Evolutionary conservation across 2,888 invertebrate genomes (phyloP), one percentile per base, ranked within the genome.

Genomic region (Agrotis segetum): DNA sequence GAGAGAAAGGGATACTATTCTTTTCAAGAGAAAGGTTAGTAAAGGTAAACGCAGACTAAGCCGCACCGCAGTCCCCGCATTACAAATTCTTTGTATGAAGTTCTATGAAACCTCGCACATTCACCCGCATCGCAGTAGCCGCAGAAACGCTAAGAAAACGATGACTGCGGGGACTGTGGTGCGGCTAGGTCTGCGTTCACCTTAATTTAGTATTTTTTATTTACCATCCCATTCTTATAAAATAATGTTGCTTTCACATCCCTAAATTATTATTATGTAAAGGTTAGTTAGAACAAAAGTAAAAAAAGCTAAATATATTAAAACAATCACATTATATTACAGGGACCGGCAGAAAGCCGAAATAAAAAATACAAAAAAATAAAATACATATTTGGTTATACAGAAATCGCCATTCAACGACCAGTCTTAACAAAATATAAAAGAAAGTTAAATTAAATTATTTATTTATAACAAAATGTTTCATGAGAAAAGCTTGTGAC

Each of bases 321-420:
- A 72, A 52, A 72, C 19, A 75, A 64, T 80, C 76, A 77, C 64
- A 64, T 58, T 76, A 76, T 76, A 68, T 58, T 81, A 78, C 66
- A 73, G 14, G 46, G 7, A 24, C 13, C n/a, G 58, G 58, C 58
- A 66, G 19, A 67, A 55, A 34, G 53, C 71, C 67, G 40, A 52
- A 21, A 50, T 5, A 44, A 71, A 70, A 53, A 71, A 40, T 61
- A 65, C 63, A 49, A 29, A 40, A 71, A 80, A 46, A 67, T 56
- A 61, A 47, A 60, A 61, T 76, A 77, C 11, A 69, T 53, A 81
- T 71, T 77, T 70, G 71, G 56, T 70, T 81, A 82, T 64, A 81
- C 52, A 71, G 60, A 61, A 74, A 60, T 70, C 71, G 61, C 46
- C 59, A 47, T 46, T 17, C 17, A 59, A 70, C 71, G 71, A 74